Conservation (phyloP, 2,113 vertebrate genomes). For the Coturnix japonica region DNA sequence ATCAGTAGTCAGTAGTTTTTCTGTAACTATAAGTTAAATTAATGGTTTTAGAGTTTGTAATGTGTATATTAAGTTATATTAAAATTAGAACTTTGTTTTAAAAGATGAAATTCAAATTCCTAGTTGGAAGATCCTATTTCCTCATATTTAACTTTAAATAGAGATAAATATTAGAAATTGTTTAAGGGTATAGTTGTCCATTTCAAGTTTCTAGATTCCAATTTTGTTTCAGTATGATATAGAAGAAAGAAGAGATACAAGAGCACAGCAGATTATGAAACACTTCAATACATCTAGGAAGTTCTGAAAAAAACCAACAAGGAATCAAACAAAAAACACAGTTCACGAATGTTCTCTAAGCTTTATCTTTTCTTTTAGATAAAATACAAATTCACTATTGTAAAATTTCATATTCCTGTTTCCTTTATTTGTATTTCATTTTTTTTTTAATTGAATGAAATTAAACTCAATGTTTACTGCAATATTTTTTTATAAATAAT, state of each 20-base stretch:
- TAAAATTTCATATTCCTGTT: not conserved
- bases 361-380: not conserved
- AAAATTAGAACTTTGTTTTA: not conserved
- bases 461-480: not conserved
- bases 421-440: not conserved
- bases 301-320: not conserved
- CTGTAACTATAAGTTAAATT: not conserved
- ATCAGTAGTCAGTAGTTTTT: not conserved
- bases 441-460: not conserved
- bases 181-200: constrained; percentile 6
- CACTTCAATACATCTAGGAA: not conserved
- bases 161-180: not conserved
- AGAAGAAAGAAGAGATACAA: not conserved
- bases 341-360: not conserved
- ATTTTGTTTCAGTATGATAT: not conserved
- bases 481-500: not conserved
- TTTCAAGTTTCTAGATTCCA: constrained; percentile 28
- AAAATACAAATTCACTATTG: not conserved
- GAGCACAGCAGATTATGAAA: not conserved
- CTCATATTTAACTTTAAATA: not conserved
- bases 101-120: not conserved
- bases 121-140: not conserved
- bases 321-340: accelerated
- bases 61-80: not conserved
- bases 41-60: not conserved